phyloP scores from a whole-genome alignment of 2,797 vertebrate species.

The Lateolabrax maculatus region DNA sequence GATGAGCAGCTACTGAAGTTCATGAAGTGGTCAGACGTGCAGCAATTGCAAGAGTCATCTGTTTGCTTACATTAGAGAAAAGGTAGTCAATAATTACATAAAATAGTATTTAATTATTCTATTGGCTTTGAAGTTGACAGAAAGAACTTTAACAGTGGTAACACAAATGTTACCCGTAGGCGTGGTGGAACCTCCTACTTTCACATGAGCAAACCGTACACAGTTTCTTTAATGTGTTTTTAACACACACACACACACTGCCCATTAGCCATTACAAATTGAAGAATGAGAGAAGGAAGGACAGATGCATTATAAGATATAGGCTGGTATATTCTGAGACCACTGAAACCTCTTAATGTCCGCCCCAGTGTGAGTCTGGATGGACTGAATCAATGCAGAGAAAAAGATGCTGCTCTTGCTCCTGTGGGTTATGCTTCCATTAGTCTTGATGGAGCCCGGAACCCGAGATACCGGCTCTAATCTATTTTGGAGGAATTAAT shows the following conservation, averaged over 20 bases:
- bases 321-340: slow-evolving; percentile 37
- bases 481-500: slow-evolving; percentile 78
- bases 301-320: slow-evolving; percentile 55
- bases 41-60: not conserved
- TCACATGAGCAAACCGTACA: slow-evolving; percentile 5
- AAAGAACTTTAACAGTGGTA: not conserved
- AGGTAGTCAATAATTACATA: not conserved
- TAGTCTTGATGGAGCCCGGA: slow-evolving; percentile 82
- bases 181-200: slow-evolving; percentile 7
- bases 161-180: not conserved
- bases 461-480: slow-evolving; percentile 74
- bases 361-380: slow-evolving; percentile 49
- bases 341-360: slow-evolving; percentile 65
- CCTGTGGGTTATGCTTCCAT: slow-evolving; percentile 74
- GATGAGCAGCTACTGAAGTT: not conserved
- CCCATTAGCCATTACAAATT: slow-evolving; percentile 15
- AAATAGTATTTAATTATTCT: not conserved
- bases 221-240: slow-evolving; percentile 8
- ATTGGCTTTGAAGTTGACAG: not conserved
- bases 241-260: slow-evolving; percentile 9
- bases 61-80: slow-evolving; percentile 7
- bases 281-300: slow-evolving; percentile 19
- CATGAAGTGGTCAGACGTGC: not conserved
- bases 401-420: slow-evolving; percentile 71
- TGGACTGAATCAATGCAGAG: slow-evolving; percentile 75